Base-by-base conservation (phyloP, 1,140 invertebrate genomes). In the Psix sp. region DNA sequence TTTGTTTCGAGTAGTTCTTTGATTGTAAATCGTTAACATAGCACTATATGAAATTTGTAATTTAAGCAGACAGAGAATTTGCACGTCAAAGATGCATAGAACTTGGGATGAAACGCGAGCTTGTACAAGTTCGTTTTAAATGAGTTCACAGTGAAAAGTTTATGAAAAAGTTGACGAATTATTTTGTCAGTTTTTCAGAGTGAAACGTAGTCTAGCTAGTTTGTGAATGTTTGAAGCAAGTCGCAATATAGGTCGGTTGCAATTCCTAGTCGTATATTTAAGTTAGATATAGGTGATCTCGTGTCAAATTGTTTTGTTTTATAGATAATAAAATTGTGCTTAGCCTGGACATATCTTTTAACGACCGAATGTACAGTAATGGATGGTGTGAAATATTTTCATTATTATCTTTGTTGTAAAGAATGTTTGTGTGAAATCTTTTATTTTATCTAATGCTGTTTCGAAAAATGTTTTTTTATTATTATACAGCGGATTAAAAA, bases 41-140 rank as follows among this genome's bases (percentile, higher is more conserved):
- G 31, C 33, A 40, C 48, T 20, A 56, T 70, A 31, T 46, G 35
- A 13, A 65, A 73, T 73, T 73, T 66, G 60, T 17, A 48, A 73
- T 73, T 65, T 40, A 60, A 73, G 48, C 17, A 62, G 42, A 38
- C 26, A 26, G 14, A 20, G 16, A 62, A 74, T 67, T 74, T 67
- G 62, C 70, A 66, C 62, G 42, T 67, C 70, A 74, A 74, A 74
- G 70, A 65, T 54, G 51, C 24, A 38, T 42, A 65, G 31, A 35
- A 39, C 56, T 68, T 42, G 45, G 15, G n/a, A 40, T 48, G 35
- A 31, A 52, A 52, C 52, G 24, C 33, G 24, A 36, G 13, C 17
- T 17, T 24, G 65, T 45, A 39, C 29, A 24, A 40, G 38, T 57
- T 29, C 33, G 18, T 17, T 29, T 52, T 54, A 26, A 52, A 65